Base-by-base conservation (phyloP, 1,140 invertebrate species). In the Drosophila lacteicornis region DNA sequence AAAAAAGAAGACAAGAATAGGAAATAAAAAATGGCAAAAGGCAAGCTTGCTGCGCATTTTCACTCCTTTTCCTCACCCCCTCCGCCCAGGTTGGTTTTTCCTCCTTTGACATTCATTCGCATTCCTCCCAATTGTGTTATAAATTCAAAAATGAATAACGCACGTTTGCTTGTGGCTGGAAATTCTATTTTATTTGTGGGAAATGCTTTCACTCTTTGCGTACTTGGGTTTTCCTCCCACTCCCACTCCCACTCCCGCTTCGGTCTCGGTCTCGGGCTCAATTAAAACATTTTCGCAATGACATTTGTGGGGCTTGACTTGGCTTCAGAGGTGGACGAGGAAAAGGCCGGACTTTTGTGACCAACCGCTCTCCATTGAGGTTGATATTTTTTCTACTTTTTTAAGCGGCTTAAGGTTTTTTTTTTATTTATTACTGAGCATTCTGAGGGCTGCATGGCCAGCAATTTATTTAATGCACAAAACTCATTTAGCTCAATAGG, bases 121-220 rank as follows among this genome's bases (percentile, higher is more conserved):
- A 76, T 80, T 81, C 65, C 78, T 86, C 76, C 75, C 85, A 90
- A 90, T 90, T 90, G 85, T 85, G 86, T 90, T 91, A 86, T 91
- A 90, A 90, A 90, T 90, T 90, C 79, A 90, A 82, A 90, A 90
- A 90, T 90, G 79, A 91, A 85, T 90, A 90, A 91, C 82, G 86
- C 85, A 90, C 85, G 85, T 85, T 91, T 85, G 70, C 86, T 70
- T 90, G 85, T 79, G 86, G 85, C 85, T 90, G 68, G 67, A 82
- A 85, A 85, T 90, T 82, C 78, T 76, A 90, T 91, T 90, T 90
- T 75, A 90, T 90, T 90, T 90, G 78, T 66, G 69, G 74, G 51
- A 67, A 85, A 78, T 68, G 82, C 79, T 79, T 85, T 85, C 68
- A 75, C 68, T 85, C 71, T 47, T 50, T 74, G 53, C 45, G 36